Evolutionary conservation across 2,113 vertebrate genomes (phyloP), one percentile per base, ranked within the genome.

Genomic region (Synodontis membranacea): DNA sequence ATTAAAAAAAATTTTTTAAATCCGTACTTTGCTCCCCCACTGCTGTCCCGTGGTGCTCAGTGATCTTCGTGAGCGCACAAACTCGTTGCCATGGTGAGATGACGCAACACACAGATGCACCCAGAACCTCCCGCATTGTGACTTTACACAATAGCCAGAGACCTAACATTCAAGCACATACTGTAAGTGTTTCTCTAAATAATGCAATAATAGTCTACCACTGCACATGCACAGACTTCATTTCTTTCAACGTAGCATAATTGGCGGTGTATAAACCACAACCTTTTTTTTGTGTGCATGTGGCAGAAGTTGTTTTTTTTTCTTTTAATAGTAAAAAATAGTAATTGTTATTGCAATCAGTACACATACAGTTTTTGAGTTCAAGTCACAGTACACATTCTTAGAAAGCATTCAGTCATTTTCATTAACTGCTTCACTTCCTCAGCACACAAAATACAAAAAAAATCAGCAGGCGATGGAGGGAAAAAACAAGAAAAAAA

Each of bases 31-130:
- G n/a, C 39, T 74, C 70, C 70, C 0, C 42, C 14, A 25, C 31
- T 21, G 44, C 42, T 10, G 21, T 23, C 21, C 68, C 3, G 37
- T 2, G 21, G 31, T 37, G 80, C 28, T 7, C 31, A n/a, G 66
- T n/a, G 52, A 70, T 66, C 34, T 28, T 48, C 4, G 19, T 28
- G 39, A 74, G 19, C 68, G n/a, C n/a, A n/a, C 4, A 9, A 44
- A 46, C 19, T 25, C 21, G 85, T 82, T 86, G 80, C 80, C 56
- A 86, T 68, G 82, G 74, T 21, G 75, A 12, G 1, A 39, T 34
- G 39, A 78, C 75, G 56, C 64, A 58, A 72, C 34, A 6, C 31
- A 80, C 42, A 11, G 50, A 17, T 19, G 25, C 17, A 15, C 28
- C 46, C 46, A 5, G 14, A 50, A 78, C 75, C 75, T 54, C 60